These are phyloP conservation scores for Aspidiotus destructor DNA, from an alignment of 2,888 invertebrate genomes.

Conservation along the genomic window DNA sequence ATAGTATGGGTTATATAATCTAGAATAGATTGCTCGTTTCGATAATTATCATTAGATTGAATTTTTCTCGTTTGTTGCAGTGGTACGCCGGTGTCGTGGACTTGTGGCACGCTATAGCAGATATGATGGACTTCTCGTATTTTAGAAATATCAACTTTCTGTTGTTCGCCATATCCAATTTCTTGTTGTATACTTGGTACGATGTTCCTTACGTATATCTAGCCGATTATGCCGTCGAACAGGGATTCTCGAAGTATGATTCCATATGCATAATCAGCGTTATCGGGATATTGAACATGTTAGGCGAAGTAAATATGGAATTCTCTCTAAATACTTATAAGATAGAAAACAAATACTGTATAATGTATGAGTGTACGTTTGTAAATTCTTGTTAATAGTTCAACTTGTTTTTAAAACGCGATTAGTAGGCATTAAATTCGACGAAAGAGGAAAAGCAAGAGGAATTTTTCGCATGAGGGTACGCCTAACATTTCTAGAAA, in stretches of 20 bases:
- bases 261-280: constrained; percentile 74
- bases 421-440: too few species aligned
- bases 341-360: not conserved
- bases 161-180: constrained; percentile 76
- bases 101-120: constrained; percentile 63
- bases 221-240: constrained; percentile 63
- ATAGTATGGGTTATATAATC: too few species aligned
- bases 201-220: constrained; percentile 89
- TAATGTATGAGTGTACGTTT: not conserved
- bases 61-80: constrained; percentile 41
- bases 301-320: constrained; percentile 62
- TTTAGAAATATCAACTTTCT: constrained; percentile 61
- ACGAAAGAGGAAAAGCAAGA: too few species aligned
- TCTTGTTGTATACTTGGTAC: constrained; percentile 82
- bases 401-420: too few species aligned
- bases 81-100: constrained; percentile 67
- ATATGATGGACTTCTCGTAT: constrained; percentile 73
- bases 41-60: not conserved
- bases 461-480: too few species aligned
- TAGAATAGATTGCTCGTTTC: too few species aligned
- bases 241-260: constrained; percentile 59
- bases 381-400: not conserved
- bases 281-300: constrained; percentile 78
- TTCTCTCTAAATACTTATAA: not conserved
- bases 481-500: too few species aligned